These are phyloP conservation scores for Hydra vulgaris DNA, from an alignment of 30 jellyfish, hydroid and myxozoan genomes.

Conservation along the genomic window DNA sequence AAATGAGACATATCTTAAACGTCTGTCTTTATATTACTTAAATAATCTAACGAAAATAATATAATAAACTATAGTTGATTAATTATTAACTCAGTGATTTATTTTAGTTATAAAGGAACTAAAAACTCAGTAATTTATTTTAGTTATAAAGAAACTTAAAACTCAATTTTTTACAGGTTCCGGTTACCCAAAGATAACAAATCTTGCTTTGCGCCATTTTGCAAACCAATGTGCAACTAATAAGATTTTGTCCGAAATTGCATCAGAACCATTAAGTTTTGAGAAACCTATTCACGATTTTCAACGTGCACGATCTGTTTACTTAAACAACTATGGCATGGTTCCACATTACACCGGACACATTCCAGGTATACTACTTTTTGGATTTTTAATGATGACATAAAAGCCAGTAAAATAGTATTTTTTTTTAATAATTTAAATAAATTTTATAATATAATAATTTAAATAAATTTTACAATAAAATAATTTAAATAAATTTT, in stretches of 20 bases:
- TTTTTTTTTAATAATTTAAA: background rate
- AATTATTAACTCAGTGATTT: too few species aligned
- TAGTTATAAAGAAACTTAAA: background rate
- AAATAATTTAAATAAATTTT: too few species aligned
- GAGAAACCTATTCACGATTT: slow-evolving; percentile 23
- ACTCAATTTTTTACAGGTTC: slow-evolving; percentile 35
- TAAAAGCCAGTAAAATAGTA: background rate
- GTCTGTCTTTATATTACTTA: too few species aligned
- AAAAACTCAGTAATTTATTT: too few species aligned
- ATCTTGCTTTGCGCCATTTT: slow-evolving; percentile 65
- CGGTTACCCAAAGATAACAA: slow-evolving; percentile 75
- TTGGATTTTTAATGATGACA: too few species aligned
- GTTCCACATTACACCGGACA: slow-evolving; percentile 90
- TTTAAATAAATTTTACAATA: too few species aligned
- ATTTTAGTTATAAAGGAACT: background rate
- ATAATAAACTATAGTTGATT: too few species aligned
- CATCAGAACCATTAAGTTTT: slow-evolving; percentile 47
- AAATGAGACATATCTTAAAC: too few species aligned
- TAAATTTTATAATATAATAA: too few species aligned
- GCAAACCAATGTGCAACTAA: slow-evolving; percentile 23
- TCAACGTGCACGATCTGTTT: slow-evolving; percentile 43
- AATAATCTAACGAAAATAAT: too few species aligned
- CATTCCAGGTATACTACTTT: slow-evolving; percentile 48
- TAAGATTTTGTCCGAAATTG: slow-evolving; percentile 15
- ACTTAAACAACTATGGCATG: slow-evolving; percentile 71